Percentiles rank a stretch among this genome's conserved stretches.
These are phyloP conservation scores for Drosophila tani DNA, from an alignment of 1,140 invertebrate genomes.

Conservation along the genomic window DNA sequence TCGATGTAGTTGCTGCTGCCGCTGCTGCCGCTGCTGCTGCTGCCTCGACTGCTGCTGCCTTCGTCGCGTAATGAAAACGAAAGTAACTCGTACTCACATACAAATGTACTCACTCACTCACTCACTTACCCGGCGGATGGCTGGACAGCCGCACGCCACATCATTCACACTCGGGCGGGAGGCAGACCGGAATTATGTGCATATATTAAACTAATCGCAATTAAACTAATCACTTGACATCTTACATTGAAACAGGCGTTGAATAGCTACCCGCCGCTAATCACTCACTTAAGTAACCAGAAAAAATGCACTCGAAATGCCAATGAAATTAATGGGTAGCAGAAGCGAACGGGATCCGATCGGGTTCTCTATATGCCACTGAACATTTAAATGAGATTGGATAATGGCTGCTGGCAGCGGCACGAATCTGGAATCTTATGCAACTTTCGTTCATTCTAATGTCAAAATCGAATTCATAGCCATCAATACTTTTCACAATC, in stretches of 20 bases:
- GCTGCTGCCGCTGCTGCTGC: constrained; percentile 16
- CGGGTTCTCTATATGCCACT: constrained; percentile 10
- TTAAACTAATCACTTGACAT: constrained; percentile 52
- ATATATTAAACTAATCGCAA: constrained; percentile 48
- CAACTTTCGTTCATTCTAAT: constrained; percentile 27
- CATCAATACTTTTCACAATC: constrained; percentile 24
- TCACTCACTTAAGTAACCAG: constrained; percentile 48
- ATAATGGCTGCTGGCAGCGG: constrained; percentile 15
- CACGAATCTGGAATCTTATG: constrained; percentile 36
- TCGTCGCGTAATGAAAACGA: constrained; percentile 74
- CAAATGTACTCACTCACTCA: constrained; percentile 30
- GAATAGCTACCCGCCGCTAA: constrained; percentile 42
- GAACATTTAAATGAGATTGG: constrained; percentile 38
- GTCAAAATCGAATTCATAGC: constrained; percentile 5
- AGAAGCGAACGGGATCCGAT: neutral
- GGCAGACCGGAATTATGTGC: constrained; percentile 47
- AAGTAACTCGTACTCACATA: constrained; percentile 69
- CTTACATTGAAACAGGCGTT: constrained; percentile 56
- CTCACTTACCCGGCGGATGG: constrained; percentile 14
- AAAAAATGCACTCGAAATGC: constrained; percentile 38
- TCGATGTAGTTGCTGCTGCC: constrained; percentile 15
- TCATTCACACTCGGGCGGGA: constrained; percentile 40
- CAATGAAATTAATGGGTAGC: constrained; percentile 39
- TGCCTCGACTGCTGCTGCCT: constrained; percentile 20
- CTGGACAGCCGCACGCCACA: constrained; percentile 11